These are phyloP conservation scores for Isaurus tuberculatus DNA, from an alignment of 92 coral and sea anemone genomes.

Conservation along the genomic window DNA sequence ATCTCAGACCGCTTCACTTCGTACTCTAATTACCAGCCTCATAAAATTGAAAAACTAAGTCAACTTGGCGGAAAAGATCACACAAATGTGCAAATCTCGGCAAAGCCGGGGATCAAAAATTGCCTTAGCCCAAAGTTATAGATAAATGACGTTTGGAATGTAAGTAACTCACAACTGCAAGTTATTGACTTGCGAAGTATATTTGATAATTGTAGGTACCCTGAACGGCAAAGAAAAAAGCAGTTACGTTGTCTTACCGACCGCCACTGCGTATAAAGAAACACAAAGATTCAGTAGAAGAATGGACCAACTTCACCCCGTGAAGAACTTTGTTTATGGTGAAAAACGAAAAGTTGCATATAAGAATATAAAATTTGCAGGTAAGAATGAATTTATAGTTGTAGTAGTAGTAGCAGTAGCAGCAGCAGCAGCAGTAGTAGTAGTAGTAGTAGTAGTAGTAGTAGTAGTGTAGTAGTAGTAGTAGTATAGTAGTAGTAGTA, in stretches of 20 bases:
- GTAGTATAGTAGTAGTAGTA: too few relatives aligned
- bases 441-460: not conserved
- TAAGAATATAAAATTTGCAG: slow-evolving; percentile 4
- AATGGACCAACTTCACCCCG: not conserved
- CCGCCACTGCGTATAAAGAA: not conserved
- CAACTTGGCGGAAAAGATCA: too few relatives aligned
- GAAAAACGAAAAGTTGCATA: not conserved
- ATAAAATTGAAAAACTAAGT: not conserved
- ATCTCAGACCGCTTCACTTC: too few relatives aligned
- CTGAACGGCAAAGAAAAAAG: not conserved
- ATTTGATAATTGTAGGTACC: not conserved
- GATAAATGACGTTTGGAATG: not conserved
- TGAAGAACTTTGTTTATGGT: not conserved
- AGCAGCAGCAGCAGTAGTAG: not conserved
- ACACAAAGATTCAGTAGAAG: not conserved
- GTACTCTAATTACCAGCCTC: too few relatives aligned
- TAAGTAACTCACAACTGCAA: not conserved
- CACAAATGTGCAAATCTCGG: too few relatives aligned
- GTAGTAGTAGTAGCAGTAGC: too few relatives aligned
- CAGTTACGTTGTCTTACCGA: not conserved
- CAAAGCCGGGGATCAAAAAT: too few relatives aligned
- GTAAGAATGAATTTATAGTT: not conserved
- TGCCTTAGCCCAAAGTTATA: too few relatives aligned
- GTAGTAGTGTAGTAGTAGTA: too few relatives aligned
- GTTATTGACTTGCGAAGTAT: not conserved